Conservation (phyloP, 1,140 invertebrate genomes). For the Cataglyphis hispanica region DNA sequence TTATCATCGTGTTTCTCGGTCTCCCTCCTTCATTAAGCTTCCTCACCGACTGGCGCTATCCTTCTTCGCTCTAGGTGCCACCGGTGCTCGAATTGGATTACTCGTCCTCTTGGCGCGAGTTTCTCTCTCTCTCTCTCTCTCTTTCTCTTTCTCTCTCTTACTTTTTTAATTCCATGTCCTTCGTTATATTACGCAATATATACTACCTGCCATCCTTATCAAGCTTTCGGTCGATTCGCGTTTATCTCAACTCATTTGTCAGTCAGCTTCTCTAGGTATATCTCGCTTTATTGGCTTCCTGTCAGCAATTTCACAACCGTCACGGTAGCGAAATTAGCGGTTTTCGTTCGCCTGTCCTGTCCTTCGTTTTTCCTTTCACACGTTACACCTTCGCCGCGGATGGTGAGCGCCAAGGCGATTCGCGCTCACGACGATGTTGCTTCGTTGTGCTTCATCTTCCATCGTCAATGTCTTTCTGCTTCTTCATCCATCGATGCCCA, state of each 20-base stretch:
- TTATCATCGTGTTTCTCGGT: slow-evolving; percentile 50
- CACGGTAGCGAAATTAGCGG: slow-evolving; percentile 53
- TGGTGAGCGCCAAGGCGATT: slow-evolving; percentile 41
- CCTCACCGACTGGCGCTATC: slow-evolving; percentile 53
- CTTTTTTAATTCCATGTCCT: slow-evolving; percentile 12
- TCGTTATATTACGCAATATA: slow-evolving; percentile 20
- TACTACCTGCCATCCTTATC: slow-evolving; percentile 13
- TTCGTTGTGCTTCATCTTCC: slow-evolving; percentile 62
- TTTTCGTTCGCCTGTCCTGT: slow-evolving; percentile 48
- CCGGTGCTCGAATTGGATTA: slow-evolving; percentile 32
- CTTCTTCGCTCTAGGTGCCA: slow-evolving; percentile 53
- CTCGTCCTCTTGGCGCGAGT: not conserved
- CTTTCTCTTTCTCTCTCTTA: not conserved
- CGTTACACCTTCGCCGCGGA: slow-evolving; percentile 51
- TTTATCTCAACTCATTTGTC: slow-evolving; percentile 32
- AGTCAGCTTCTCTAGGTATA: slow-evolving; percentile 43
- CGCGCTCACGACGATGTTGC: slow-evolving; percentile 54
- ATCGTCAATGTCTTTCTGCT: slow-evolving; percentile 57
- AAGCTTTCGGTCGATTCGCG: slow-evolving; percentile 9
- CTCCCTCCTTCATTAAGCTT: slow-evolving; percentile 66
- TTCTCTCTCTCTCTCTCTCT: not conserved
- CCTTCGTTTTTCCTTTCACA: slow-evolving; percentile 59
- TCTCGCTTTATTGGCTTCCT: slow-evolving; percentile 56
- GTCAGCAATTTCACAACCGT: slow-evolving; percentile 54
- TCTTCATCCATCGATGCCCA: slow-evolving; percentile 45